These are phyloP conservation scores for Drosophila insularis DNA, from an alignment of 1,140 invertebrate genomes.

Conservation along the genomic window DNA sequence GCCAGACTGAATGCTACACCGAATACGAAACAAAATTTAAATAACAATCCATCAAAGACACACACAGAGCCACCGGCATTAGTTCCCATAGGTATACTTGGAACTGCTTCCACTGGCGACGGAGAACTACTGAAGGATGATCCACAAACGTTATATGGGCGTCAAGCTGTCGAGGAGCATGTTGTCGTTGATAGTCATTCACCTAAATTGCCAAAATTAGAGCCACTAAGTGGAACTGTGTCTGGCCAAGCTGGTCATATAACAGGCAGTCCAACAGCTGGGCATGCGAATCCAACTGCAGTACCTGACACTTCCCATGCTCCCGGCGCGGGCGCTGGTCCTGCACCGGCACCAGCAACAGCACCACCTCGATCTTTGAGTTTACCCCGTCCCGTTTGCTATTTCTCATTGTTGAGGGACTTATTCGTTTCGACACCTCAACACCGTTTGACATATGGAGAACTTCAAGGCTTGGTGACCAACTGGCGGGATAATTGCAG, in stretches of 20 bases:
- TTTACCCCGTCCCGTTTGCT: conserved; percentile 88
- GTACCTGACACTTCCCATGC: neutral
- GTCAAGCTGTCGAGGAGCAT: conserved; percentile 35
- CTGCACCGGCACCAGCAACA: conserved; percentile 13
- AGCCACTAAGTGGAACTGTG: conserved; percentile 44
- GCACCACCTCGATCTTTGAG: conserved; percentile 77
- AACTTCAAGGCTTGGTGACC: conserved; percentile 89
- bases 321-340: conserved; percentile 19
- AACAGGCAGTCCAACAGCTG: conserved; percentile 38
- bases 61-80: conserved; percentile 69
- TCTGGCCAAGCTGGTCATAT: conserved; percentile 26
- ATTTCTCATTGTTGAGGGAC: conserved; percentile 91
- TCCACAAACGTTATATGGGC: conserved; percentile 62
- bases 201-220: conserved; percentile 53
- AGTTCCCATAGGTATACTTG: conserved; percentile 62
- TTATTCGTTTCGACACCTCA: conserved; percentile 92
- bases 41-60: conserved; percentile 16
- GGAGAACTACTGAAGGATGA: conserved; percentile 61
- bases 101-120: conserved; percentile 8
- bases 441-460: conserved; percentile 88
- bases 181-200: conserved; percentile 20
- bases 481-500: conserved; percentile 89
- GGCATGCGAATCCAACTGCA: neutral
- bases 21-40: neutral
- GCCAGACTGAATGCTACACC: neutral